Evolutionary conservation across 2,113 vertebrate species (phyloP), one percentile per base, ranked within the genome.

Genomic region (Bungarus multicinctus): DNA sequence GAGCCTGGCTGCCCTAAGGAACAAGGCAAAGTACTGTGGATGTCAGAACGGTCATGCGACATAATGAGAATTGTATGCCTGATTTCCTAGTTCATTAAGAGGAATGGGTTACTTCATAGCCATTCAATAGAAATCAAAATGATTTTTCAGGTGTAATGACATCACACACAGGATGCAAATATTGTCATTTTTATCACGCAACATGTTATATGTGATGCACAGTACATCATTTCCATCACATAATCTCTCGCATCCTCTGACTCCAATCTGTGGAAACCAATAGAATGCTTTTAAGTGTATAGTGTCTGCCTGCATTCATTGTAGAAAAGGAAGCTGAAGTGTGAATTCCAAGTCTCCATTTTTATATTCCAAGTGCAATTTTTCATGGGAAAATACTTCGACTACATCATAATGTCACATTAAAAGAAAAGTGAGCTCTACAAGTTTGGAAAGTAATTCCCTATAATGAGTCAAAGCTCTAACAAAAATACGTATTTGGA

Each of bases 61-160:
- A 0, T 0, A 0, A 54, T 57, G 52, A 0, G 0, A 89, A 64
- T 25, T 3, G 25, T 2, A 0, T 1, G 3, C 88, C 22, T 0
- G 0, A 23, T 30, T 87, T 34, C 89, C 88, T 58, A 81, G 3
- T 4, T 81, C 5, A 47, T 81, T 43, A 43, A 81, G 20, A 81
- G 18, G 18, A 81, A 7, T 81, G n/a, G n/a, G 34, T 43, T n/a
- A 8, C 74, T 43, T 81, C 74, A 43, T 81, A 81, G 34, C 34
- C 18, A 81, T 81, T 8, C 1, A 22, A 10, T 7, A 22, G 74
- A 81, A 43, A 7, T 43, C 74, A 81, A 39, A 20, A 81, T 81
- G 74, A 20, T 81, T 81, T 81, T 43, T 81, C 74, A 43, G 34
- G 7, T 81, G 74, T 43, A 22, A 22, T 43, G 34, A 81, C 74